Conservation (phyloP, 2,113 vertebrate species). For the Entelurus aequoreus region DNA sequence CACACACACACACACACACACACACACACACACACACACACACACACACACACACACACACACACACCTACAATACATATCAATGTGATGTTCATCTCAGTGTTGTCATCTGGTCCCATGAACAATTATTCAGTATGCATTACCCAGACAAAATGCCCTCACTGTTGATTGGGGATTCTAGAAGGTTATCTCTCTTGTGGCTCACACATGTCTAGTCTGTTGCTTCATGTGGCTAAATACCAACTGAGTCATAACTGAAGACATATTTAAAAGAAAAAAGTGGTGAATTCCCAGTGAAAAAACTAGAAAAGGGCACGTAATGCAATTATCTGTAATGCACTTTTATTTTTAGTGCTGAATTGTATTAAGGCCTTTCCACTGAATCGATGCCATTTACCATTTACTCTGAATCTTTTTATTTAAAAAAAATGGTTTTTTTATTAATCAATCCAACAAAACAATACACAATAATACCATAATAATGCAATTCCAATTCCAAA, state of each 20-base stretch:
- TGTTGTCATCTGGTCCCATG: constrained; percentile 11
- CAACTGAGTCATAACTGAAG: background rate
- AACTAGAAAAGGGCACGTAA: background rate
- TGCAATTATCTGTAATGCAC: background rate
- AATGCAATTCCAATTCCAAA: no score
- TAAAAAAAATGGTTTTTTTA: no score
- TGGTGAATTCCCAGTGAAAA: background rate
- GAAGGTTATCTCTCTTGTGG: background rate
- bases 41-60: background rate
- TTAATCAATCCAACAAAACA: no score
- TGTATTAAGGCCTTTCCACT: background rate
- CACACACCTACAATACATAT: background rate
- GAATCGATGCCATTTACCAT: no score
- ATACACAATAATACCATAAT: no score
- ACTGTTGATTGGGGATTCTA: background rate
- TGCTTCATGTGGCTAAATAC: background rate
- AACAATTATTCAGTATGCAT: background rate
- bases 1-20: background rate
- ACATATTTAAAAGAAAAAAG: background rate
- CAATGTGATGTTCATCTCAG: constrained; percentile 5
- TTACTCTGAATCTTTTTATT: no score
- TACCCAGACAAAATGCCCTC: background rate
- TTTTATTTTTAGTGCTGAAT: background rate
- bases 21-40: background rate
- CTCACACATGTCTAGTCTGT: background rate